phyloP scores from a whole-genome alignment of 2,888 invertebrate genomes.

The Cremastinae sp. region DNA sequence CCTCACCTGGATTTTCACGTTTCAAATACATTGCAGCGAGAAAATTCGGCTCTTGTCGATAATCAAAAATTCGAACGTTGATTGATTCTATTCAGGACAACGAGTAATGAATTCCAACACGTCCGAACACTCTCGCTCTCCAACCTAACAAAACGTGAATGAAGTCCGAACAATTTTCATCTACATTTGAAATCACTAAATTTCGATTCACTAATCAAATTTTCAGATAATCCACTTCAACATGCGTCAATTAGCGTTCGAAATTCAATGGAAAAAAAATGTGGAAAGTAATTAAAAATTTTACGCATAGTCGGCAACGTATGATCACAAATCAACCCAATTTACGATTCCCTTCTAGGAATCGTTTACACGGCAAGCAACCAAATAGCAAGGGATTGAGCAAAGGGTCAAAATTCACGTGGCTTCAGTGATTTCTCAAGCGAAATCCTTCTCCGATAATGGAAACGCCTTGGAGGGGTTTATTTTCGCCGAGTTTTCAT shows the following conservation, averaged over 20 bases:
- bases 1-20: neutral
- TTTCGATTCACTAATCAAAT: neutral
- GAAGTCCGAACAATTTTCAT: neutral
- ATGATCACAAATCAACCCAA: constrained; percentile 5
- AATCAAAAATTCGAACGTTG: constrained; percentile 35
- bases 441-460: constrained; percentile 26
- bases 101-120: constrained; percentile 3
- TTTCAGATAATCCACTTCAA: neutral
- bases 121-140: constrained; percentile 6
- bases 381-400: constrained; percentile 14
- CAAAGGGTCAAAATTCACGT: constrained; percentile 25
- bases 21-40: neutral
- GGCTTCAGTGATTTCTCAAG: constrained; percentile 16
- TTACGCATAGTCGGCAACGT: neutral
- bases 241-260: too few relatives aligned
- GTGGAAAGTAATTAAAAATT: neutral
- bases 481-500: too few relatives aligned
- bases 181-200: too few relatives aligned
- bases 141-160: neutral
- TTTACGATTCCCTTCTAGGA: constrained; percentile 19
- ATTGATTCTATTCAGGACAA: constrained; percentile 32
- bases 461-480: constrained; percentile 26
- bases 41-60: constrained; percentile 10
- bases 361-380: constrained; percentile 18
- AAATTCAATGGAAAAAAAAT: neutral